Percentiles rank a stretch among this genome's conserved stretches.
Evolutionary conservation across 2,888 invertebrate genomes (phyloP).

Genomic region (Pyrocoelia pectoralis): DNA sequence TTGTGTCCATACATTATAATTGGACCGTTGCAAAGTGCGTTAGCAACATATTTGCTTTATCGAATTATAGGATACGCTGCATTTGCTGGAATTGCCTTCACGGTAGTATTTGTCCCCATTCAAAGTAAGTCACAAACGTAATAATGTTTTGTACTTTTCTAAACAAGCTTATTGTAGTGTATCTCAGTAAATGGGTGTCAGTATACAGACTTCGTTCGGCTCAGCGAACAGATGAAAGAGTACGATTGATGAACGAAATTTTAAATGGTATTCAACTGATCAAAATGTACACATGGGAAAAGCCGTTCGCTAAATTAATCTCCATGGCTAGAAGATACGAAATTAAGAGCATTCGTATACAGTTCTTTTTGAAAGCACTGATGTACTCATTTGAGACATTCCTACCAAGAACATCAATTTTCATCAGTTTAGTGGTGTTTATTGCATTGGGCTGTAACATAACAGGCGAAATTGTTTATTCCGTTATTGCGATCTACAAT

Average conservation of each 20-base stretch:
- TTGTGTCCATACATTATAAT: conserved; percentile 87
- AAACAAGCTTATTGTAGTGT: conserved; percentile 45
- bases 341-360: conserved; percentile 75
- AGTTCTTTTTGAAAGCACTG: conserved; percentile 80
- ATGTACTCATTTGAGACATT: conserved; percentile 87
- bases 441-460: conserved; percentile 75
- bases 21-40: conserved; percentile 69
- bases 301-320: conserved; percentile 86
- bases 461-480: conserved; percentile 85
- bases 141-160: conserved; percentile 8
- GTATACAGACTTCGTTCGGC: conserved; percentile 64
- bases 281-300: conserved; percentile 98
- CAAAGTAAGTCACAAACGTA: conserved; percentile 59
- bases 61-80: conserved; percentile 58
- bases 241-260: conserved; percentile 75
- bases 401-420: conserved; percentile 85
- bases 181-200: conserved; percentile 55
- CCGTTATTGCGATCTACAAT: conserved; percentile 90
- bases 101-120: conserved; percentile 56
- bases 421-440: conserved; percentile 82
- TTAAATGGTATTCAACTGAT: conserved; percentile 85
- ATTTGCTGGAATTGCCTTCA: conserved; percentile 59
- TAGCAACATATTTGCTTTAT: conserved; percentile 66
- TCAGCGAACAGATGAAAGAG: conserved; percentile 70
- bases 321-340: conserved; percentile 76